Evolutionary conservation across 2,113 vertebrate species (phyloP).

Genomic region (Ammodytes marinus): DNA sequence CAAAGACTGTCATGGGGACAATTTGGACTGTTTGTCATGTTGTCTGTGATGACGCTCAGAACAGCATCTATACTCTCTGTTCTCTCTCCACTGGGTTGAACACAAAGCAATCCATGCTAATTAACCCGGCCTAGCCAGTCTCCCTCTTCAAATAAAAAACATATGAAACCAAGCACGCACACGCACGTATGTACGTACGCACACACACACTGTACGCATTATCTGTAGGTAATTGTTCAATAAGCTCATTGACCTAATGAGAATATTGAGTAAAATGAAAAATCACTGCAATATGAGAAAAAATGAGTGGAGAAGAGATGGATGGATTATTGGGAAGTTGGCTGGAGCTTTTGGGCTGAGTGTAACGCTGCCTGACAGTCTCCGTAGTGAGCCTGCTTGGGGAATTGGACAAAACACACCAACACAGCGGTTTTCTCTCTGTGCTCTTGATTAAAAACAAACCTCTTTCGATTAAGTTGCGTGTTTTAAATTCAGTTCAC

Average conservation of each 20-base stretch:
- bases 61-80: not conserved
- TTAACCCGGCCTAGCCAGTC: slow-evolving; percentile 54
- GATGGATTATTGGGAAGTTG: not conserved
- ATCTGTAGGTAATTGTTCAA: slow-evolving; percentile 33
- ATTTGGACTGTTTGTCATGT: not conserved
- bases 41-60: slow-evolving; percentile 30
- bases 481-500: too few species aligned
- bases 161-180: slow-evolving; percentile 52
- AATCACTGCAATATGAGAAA: slow-evolving; percentile 16
- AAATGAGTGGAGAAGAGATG: not conserved
- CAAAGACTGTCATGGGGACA: not conserved
- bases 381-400: not conserved
- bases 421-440: not conserved
- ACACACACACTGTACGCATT: too few species aligned
- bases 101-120: slow-evolving; percentile 72
- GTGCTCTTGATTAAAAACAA: not conserved
- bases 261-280: slow-evolving; percentile 42
- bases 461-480: too few species aligned
- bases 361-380: not conserved
- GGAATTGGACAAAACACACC: not conserved
- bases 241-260: slow-evolving; percentile 47
- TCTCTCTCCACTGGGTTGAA: slow-evolving; percentile 35
- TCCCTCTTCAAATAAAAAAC: slow-evolving; percentile 70
- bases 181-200: not conserved
- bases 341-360: not conserved